Percentiles rank a stretch among this genome's conserved stretches.
phyloP scores from a whole-genome alignment of 1,140 invertebrate species.

The Sitophilus oryzae region DNA sequence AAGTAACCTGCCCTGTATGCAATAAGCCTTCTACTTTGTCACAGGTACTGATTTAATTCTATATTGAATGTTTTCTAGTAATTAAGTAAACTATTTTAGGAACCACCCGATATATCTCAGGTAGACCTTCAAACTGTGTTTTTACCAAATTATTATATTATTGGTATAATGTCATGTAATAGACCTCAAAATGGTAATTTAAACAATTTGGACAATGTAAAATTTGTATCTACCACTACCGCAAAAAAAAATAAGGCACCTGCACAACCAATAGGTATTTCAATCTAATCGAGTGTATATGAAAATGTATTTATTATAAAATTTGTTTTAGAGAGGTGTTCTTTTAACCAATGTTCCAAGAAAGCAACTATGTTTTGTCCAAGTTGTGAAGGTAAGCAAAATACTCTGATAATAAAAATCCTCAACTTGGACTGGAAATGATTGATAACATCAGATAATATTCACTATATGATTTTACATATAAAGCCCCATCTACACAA shows the following conservation, averaged over 20 bases:
- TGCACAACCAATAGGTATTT: background rate
- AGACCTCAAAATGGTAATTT: background rate
- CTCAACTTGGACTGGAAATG: too few relatives aligned
- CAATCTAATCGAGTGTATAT: background rate
- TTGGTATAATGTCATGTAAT: slow-evolving; percentile 16
- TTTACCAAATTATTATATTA: slow-evolving; percentile 21
- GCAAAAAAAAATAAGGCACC: background rate
- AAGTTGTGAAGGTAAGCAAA: slow-evolving; percentile 23
- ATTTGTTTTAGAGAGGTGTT: slow-evolving; percentile 24
- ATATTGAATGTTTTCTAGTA: too few relatives aligned
- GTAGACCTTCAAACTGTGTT: slow-evolving; percentile 15
- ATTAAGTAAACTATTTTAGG: too few relatives aligned
- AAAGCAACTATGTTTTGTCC: slow-evolving; percentile 19
- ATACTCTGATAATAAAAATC: too few relatives aligned
- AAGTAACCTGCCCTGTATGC: slow-evolving; percentile 18
- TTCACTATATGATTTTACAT: too few relatives aligned
- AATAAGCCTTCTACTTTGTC: slow-evolving; percentile 3
- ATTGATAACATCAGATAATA: too few relatives aligned
- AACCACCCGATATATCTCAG: background rate
- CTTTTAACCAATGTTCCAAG: slow-evolving; percentile 18
- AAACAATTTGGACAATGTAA: slow-evolving; percentile 11
- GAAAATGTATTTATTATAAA: background rate
- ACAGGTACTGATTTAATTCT: too few relatives aligned
- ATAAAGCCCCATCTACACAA: too few relatives aligned
- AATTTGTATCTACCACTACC: slow-evolving; percentile 6